Evolutionary conservation across 2,797 vertebrate species (phyloP).

Genomic region (Muscicapa comitata): DNA sequence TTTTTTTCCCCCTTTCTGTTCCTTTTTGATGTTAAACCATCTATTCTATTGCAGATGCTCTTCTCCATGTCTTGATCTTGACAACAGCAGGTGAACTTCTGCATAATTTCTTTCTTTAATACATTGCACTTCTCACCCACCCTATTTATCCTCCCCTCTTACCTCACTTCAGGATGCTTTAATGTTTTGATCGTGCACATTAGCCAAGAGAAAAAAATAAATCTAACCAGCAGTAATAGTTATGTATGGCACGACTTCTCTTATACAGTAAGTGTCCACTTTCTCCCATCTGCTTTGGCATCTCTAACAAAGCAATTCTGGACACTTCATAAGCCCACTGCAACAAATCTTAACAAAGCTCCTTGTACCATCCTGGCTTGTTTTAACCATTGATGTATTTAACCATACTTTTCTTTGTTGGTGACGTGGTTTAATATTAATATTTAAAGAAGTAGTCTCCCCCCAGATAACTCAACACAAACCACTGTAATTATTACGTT

Average conservation of each 20-base stretch:
- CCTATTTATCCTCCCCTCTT: slow-evolving; percentile 11
- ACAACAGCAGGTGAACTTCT: slow-evolving; percentile 98
- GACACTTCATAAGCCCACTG: background rate
- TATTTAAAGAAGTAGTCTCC: background rate
- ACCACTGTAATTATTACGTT: background rate
- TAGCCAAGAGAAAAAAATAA: background rate
- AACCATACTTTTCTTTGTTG: background rate
- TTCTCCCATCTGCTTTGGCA: background rate
- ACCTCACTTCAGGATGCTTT: slow-evolving; percentile 72
- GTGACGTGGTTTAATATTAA: background rate
- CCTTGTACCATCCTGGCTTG: background rate
- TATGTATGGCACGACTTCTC: background rate
- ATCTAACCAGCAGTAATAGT: background rate
- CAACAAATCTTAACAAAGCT: background rate
- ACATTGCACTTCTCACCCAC: slow-evolving; percentile 49
- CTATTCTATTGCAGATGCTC: slow-evolving; percentile 90
- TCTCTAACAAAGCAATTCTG: background rate
- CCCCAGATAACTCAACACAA: background rate
- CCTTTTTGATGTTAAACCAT: slow-evolving; percentile 77
- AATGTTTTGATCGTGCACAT: slow-evolving; percentile 35
- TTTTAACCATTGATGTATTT: background rate
- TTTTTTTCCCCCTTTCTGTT: background rate
- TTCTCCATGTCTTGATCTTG: slow-evolving; percentile 96
- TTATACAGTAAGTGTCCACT: background rate
- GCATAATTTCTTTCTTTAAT: slow-evolving; percentile 79